Percentiles rank a stretch among this genome's conserved stretches.
Evolutionary conservation across 2,113 vertebrate species (phyloP).

Genomic region (Fregetta grallaria): DNA sequence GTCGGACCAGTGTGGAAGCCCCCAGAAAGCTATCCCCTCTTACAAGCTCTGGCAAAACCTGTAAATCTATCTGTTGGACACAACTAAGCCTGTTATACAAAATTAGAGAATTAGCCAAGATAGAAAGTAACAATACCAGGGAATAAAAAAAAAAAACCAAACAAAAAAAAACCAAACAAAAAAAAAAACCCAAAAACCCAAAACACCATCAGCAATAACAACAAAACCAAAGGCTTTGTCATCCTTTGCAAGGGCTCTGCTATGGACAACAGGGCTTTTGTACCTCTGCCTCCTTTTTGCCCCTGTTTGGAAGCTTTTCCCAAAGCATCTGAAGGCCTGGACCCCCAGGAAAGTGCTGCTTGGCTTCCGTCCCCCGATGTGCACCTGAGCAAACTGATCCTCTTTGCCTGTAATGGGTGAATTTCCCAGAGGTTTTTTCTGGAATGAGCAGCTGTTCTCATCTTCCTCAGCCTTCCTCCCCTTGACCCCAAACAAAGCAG

Average conservation of each 20-base stretch:
- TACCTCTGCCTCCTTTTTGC: background rate
- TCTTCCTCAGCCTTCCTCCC: background rate
- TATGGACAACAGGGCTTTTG: background rate
- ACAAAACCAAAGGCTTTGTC: background rate
- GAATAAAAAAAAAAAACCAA: background rate
- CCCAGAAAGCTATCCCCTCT: background rate
- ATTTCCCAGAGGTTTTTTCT: background rate
- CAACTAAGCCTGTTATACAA: background rate
- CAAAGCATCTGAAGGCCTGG: background rate
- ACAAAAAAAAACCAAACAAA: too few relatives aligned
- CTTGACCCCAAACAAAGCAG: background rate
- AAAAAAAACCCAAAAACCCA: too few relatives aligned
- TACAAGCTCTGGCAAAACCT: background rate
- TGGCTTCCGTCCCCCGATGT: fast-evolving
- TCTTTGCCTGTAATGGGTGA: background rate
- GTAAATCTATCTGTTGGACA: background rate
- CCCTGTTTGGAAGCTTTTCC: background rate
- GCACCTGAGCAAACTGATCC: slow-evolving; percentile 6
- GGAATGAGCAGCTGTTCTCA: slow-evolving; percentile 21
- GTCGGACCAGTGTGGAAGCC: background rate
- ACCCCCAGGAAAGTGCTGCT: background rate
- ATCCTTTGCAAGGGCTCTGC: background rate
- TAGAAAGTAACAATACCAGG: background rate
- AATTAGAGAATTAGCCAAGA: background rate
- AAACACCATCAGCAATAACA: background rate